phyloP scores from a whole-genome alignment of 2,113 vertebrate species.

The Psittacara wagleri region DNA sequence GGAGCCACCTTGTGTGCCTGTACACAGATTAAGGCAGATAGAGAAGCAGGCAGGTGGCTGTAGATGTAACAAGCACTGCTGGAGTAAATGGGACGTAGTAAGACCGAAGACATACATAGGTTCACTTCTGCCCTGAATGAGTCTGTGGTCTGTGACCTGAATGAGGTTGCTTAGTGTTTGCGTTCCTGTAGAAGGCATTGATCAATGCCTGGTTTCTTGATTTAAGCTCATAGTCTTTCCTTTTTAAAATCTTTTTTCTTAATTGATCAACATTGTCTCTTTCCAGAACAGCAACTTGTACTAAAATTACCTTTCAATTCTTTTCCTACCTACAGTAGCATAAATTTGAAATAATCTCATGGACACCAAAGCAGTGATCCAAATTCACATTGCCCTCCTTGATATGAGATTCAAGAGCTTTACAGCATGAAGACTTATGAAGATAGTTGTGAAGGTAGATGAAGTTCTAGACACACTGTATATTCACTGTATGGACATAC shows the following conservation, averaged over 20 bases:
- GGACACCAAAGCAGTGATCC: background rate
- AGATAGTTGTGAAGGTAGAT: background rate
- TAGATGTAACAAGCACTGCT: background rate
- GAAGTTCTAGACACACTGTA: background rate
- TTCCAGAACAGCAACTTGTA: background rate
- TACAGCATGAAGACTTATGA: background rate
- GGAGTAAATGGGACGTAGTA: background rate
- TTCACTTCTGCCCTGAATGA: background rate
- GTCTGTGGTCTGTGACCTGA: background rate
- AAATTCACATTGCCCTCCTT: background rate
- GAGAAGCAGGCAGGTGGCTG: background rate
- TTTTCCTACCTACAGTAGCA: background rate
- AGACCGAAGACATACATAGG: background rate
- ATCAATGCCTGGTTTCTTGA: background rate
- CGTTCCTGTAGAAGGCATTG: background rate
- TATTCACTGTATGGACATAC: background rate
- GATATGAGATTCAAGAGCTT: background rate
- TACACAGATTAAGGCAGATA: background rate
- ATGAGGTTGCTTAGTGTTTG: background rate
- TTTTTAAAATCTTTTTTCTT: background rate
- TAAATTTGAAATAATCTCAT: background rate
- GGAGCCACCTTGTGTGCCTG: accelerated
- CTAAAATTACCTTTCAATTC: background rate
- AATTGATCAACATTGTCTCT: background rate
- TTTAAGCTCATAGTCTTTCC: background rate